Evolutionary conservation across 2,888 invertebrate species (phyloP), one percentile per base, ranked within the genome.

Genomic region (Elmis aenea): DNA sequence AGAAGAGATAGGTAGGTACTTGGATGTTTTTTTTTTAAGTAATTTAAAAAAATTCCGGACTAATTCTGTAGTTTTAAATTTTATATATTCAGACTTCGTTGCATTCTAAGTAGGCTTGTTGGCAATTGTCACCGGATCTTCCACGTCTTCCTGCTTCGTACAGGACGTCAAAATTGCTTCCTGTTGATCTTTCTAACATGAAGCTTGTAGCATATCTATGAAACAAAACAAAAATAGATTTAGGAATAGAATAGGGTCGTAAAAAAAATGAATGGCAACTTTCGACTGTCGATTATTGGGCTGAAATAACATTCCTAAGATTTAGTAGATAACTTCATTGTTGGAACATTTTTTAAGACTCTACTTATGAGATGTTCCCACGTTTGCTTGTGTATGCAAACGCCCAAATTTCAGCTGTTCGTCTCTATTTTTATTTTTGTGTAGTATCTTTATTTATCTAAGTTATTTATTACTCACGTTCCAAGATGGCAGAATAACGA

Each of bases 401-500:
- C n/a, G n/a, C n/a, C n/a, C n/a, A n/a, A n/a, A n/a, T n/a, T n/a
- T n/a, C n/a, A n/a, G n/a, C n/a, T n/a, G n/a, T n/a, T n/a, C n/a
- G n/a, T n/a, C n/a, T n/a, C n/a, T n/a, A n/a, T n/a, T n/a, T 18
- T 18, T 18, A 8, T 18, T 18, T 18, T 18, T 8, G 18, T n/a
- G n/a, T n/a, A n/a, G n/a, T 18, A 18, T 6, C 18, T 18, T 18
- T 18, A 18, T 10, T 21, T 10, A n/a, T 24, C 24, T 9, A 33
- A 13, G 15, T 15, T 14, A 33, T 24, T 32, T 23, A 8, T 18
- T 47, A 80, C 89, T 84, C 71, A 92, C 91, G 88, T 87, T 82
- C 90, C 91, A 56, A 92, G 75, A 69, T 92, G 90, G 61, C 92
- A 92, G 77, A 91, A 89, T 55, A 92, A 81, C 57, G 87, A 86